phyloP scores from a whole-genome alignment of 2,797 vertebrate genomes.

The Labroides dimidiatus region DNA sequence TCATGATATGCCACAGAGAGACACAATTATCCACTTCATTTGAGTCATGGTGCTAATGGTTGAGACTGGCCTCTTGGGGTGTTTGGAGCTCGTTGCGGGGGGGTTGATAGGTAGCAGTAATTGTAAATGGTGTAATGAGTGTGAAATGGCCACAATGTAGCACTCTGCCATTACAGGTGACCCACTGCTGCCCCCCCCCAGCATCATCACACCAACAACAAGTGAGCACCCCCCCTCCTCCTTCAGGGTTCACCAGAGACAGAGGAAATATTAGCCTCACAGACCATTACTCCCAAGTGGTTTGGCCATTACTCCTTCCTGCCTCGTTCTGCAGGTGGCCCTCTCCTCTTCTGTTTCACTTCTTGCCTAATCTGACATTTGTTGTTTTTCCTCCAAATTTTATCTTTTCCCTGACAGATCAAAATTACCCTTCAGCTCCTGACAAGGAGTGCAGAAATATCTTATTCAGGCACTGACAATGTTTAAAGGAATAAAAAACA shows the following conservation, averaged over 20 bases:
- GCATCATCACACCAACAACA: constrained; percentile 72
- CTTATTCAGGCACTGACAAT: not conserved
- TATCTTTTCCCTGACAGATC: constrained; percentile 23
- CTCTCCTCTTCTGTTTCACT: constrained; percentile 45
- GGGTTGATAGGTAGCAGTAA: constrained; percentile 83
- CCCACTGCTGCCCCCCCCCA: constrained; percentile 68
- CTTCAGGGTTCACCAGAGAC: constrained; percentile 76
- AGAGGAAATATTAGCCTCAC: constrained; percentile 79
- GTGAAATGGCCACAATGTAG: constrained; percentile 81
- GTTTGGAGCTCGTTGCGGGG: constrained; percentile 28
- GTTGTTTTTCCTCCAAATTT: constrained; percentile 20
- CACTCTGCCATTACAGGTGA: constrained; percentile 83
- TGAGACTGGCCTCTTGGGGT: constrained; percentile 80
- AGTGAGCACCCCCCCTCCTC: constrained; percentile 67
- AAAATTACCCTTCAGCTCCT: constrained; percentile 5
- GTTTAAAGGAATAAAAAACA: no score
- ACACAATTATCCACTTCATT: constrained; percentile 91
- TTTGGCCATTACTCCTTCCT: constrained; percentile 65
- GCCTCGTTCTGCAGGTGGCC: constrained; percentile 50
- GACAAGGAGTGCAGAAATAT: not conserved
- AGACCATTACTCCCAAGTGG: constrained; percentile 81
- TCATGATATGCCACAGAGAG: constrained; percentile 84
- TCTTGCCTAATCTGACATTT: constrained; percentile 32
- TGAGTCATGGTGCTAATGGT: constrained; percentile 86
- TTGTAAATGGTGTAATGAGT: constrained; percentile 88